Base-by-base conservation (phyloP, 2,797 vertebrate genomes). In the Sebastes baramenuke region DNA sequence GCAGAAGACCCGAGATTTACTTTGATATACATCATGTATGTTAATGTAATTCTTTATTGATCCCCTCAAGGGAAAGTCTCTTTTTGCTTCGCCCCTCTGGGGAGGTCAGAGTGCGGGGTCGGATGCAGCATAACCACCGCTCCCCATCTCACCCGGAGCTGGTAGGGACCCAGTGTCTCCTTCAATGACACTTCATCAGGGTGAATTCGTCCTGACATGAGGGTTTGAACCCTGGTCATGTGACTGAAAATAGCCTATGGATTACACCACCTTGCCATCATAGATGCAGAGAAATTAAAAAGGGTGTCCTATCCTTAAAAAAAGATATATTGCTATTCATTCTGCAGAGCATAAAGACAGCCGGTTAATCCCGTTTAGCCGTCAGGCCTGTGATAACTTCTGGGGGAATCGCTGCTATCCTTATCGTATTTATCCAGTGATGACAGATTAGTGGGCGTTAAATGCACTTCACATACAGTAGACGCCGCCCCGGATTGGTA, bases 371-470 rank as follows among this genome's bases (percentile, higher is more conserved):
- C 92, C 89, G 87, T 94, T 93, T 92, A 88, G 87, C 87, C 27
- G 74, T 81, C 81, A 78, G 88, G 83, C 82, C 84, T 66, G 84
- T 83, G 87, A 89, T 91, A 90, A 90, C 84, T 92, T 89, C 91
- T 78, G 76, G 85, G 86, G 86, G 90, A 90, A 92, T 88, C 71
- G 38, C 79, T 75, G 83, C 89, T 83, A 71, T 90, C 90, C 88
- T 93, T 93, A 92, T 93, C 93, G 49, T 93, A 91, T 94, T 93
- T 93, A 94, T 94, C 89, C 92, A 92, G 92, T 71, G 92, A 93
- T 93, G 89, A 90, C 90, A 94, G 92, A 93, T 95, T 92, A 94
- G 89, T 86, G 89, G 88, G 88, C 58, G 90, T 91, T 91, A 93
- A 93, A 92, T 88, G 85, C 85, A 91, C 84, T 92, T 88, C 88